Base-by-base conservation (phyloP, 2,113 vertebrate genomes). In the Sylvia atricapilla region DNA sequence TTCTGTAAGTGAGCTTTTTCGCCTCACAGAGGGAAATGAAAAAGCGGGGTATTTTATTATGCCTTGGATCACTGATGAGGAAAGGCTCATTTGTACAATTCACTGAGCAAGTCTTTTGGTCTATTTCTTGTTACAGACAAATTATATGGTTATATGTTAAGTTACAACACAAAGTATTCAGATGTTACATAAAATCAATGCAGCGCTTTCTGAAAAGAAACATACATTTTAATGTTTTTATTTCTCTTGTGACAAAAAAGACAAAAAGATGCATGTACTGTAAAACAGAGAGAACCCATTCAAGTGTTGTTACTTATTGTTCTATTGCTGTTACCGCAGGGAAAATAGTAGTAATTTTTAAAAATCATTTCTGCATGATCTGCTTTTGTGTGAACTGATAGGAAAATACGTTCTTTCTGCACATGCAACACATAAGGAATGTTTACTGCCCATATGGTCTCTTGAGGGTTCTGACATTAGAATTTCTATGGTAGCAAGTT, bases 81-180 rank as follows among this genome's bases (percentile, higher is more conserved):
- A 90, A 97, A 95, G 80, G 66, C 83, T 90, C 86, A 72, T 96
- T 95, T 84, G 58, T 92, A 81, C 92, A 93, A 91, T 56, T 93
- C 93, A 96, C 52, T 89, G 90, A 97, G 83, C 90, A 93, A 88
- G 83, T n/a, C 58, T 84, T 90, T 92, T 78, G 66, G 93, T 84
- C 85, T 95, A 1, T 66, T 95, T 95, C 86, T 82, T 58, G 56
- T 87, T 89, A 60, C 50, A 84, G 83, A 53, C 49, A 89, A 89
- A 93, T 94, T 90, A 92, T 56, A 84, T 46, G 69, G 88, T 78
- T 90, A 28, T 43, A 87, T 46, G 80, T 87, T 87, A 84, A 93
- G 75, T 49, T 53, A 37, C 52, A 94, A 86, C 37, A 80, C 47
- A 82, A 81, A 84, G 60, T 53, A 75, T 67, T 93, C 92, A 95